phyloP scores from a whole-genome alignment of 2,797 vertebrate genomes.

The Cossypha caffra region DNA sequence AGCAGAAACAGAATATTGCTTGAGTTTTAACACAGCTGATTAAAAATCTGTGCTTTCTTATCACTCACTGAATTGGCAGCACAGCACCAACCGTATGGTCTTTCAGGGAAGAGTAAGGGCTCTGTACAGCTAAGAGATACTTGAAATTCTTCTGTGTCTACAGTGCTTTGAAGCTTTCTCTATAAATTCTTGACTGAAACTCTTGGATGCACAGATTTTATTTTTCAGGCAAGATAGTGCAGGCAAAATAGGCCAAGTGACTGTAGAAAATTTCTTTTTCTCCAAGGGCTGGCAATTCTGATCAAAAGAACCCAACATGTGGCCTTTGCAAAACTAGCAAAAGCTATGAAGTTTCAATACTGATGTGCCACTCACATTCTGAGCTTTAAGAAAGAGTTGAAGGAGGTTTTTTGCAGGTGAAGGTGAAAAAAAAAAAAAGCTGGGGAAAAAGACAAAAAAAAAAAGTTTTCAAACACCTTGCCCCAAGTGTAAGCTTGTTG shows the following conservation, averaged over 20 bases:
- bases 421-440: not conserved
- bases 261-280: not conserved
- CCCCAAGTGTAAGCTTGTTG: not conserved
- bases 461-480: not conserved
- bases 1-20: not conserved
- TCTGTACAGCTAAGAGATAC: not conserved
- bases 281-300: not conserved
- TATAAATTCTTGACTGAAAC: not conserved
- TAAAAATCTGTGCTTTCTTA: constrained; percentile 12
- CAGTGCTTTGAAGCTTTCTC: not conserved
- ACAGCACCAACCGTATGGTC: not conserved
- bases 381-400: not conserved
- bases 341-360: not conserved
- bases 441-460: not conserved
- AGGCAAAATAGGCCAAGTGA: not conserved
- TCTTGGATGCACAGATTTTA: not conserved
- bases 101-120: not conserved
- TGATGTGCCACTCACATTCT: not conserved
- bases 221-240: not conserved
- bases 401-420: not conserved
- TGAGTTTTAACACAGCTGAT: not conserved
- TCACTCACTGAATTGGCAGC: not conserved
- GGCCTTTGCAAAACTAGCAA: not conserved
- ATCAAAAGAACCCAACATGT: not conserved
- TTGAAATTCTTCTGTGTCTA: not conserved